Base-by-base conservation (phyloP, 2,888 invertebrate genomes). In the Temnothorax ravouxi region DNA sequence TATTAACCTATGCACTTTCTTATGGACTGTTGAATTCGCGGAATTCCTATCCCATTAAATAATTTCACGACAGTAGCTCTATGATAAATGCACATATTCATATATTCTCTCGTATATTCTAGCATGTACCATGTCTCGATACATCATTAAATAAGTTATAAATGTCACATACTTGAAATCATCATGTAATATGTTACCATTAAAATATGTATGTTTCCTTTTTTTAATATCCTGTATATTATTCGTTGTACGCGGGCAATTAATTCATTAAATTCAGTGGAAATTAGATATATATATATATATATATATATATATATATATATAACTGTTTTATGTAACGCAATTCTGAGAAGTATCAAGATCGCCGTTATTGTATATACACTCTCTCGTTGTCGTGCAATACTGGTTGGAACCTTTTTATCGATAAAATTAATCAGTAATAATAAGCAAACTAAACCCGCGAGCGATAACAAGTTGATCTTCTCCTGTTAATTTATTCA, bases 401-500 rank as follows among this genome's bases (percentile, higher is more conserved):
- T 21, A 44, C 9, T 38, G 13, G 13, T 38, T 41, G n/a, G 5
- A 21, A 3, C 5, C 8, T 41, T 25, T 66, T 41, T 41, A 41
- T 21, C 1, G 21, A 41, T 41, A 21, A 44, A 44, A 44, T 66
- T 66, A 44, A 66, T 44, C 15, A 41, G 41, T 44, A 44, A 66
- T 64, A 64, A 64, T 41, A 15, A 64, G 15, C 44, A 25, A 47
- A 44, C 44, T 41, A 25, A 25, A 3, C 6, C 18, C 44, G 80
- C 59, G 38, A 67, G 67, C 85, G 38, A 69, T 76, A 77, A 80
- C 81, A 77, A 6, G 15, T 62, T 61, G n/a, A n/a, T 62, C 72
- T 80, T 9, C 56, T 83, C 71, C 29, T 47, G 54, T 62, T 83
- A 66, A 87, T 87, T 83, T 75, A 67, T 76, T 80, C 62, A 56